Percentiles rank a stretch among this genome's conserved stretches.
Conservation (phyloP, 1,140 invertebrate genomes). For the Hylaeus volcanicus region DNA sequence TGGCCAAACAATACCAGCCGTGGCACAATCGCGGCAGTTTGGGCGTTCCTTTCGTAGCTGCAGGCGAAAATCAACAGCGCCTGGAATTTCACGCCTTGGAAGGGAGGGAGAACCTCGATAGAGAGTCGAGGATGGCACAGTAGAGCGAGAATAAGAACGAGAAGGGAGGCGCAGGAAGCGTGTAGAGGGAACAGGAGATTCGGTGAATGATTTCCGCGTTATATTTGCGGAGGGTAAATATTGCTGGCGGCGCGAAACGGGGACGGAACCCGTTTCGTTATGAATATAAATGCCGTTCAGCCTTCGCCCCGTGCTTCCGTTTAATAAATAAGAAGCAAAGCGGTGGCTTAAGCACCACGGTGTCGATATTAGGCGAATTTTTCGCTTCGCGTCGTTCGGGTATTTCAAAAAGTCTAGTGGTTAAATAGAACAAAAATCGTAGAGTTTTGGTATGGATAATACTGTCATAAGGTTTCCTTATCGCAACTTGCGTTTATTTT, state of each 20-base stretch:
- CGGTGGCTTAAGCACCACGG: slow-evolving; percentile 4
- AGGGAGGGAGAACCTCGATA: no score
- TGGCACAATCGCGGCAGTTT: no score
- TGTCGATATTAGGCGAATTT: slow-evolving; percentile 18
- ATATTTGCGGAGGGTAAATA: slow-evolving; percentile 66
- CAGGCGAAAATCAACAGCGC: slow-evolving; percentile 35
- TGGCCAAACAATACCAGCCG: no score
- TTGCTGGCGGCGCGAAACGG: slow-evolving; percentile 50
- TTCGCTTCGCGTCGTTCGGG: slow-evolving; percentile 14
- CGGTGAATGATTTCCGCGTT: slow-evolving; percentile 59
- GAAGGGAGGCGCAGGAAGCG: not conserved
- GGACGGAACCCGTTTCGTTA: slow-evolving; percentile 51
- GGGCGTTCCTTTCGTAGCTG: not conserved
- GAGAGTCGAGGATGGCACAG: not conserved
- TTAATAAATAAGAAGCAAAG: slow-evolving; percentile 19
- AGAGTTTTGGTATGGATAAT: no score
- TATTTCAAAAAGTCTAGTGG: no score
- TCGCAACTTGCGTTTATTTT: no score
- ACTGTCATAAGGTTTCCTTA: no score
- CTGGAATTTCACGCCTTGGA: not conserved
- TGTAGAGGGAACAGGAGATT: slow-evolving; percentile 13
- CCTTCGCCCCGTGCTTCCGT: slow-evolving; percentile 25
- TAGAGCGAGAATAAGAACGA: slow-evolving; percentile 30
- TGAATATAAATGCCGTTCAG: slow-evolving; percentile 64
- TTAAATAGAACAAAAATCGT: slow-evolving; percentile 1